Evolutionary conservation across 2,113 vertebrate genomes (phyloP).

Genomic region (Taurulus bubalis): DNA sequence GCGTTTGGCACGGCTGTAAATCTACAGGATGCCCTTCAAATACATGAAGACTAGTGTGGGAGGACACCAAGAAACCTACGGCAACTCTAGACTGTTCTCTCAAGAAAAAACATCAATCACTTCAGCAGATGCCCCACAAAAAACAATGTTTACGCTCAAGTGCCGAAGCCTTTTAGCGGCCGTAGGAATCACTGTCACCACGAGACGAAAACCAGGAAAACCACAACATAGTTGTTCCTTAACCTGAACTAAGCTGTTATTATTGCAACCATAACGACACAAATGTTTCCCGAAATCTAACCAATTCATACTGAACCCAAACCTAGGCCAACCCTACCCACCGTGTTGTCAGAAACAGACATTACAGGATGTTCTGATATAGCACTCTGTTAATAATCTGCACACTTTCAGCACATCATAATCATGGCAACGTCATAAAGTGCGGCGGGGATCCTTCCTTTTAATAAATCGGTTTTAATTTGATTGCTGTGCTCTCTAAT

Average conservation of each 20-base stretch:
- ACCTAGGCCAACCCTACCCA: not conserved
- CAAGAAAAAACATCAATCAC: not conserved
- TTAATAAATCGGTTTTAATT: slow-evolving; percentile 12
- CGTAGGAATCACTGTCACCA: not conserved
- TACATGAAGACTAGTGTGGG: not conserved
- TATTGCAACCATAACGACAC: not conserved
- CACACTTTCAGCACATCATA: slow-evolving; percentile 6
- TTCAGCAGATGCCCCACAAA: not conserved
- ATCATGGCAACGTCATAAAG: slow-evolving; percentile 1
- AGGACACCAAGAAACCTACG: not conserved
- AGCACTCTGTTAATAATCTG: not conserved
- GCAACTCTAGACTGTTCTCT: not conserved
- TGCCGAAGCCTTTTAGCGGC: not conserved
- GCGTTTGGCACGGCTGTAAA: slow-evolving; percentile 3
- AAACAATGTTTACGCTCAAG: not conserved
- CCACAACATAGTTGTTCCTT: not conserved
- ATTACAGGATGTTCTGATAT: no score
- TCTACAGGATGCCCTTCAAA: slow-evolving; percentile 4
- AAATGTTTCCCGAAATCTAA: not conserved
- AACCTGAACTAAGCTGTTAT: not conserved
- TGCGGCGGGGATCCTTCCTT: not conserved
- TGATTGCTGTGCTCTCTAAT: slow-evolving; percentile 2
- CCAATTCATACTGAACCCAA: not conserved
- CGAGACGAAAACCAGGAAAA: no score
- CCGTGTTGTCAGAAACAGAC: not conserved